These are phyloP conservation scores for Caradrina clavipalpis DNA, from an alignment of 2,888 invertebrate species.

Conservation along the genomic window DNA sequence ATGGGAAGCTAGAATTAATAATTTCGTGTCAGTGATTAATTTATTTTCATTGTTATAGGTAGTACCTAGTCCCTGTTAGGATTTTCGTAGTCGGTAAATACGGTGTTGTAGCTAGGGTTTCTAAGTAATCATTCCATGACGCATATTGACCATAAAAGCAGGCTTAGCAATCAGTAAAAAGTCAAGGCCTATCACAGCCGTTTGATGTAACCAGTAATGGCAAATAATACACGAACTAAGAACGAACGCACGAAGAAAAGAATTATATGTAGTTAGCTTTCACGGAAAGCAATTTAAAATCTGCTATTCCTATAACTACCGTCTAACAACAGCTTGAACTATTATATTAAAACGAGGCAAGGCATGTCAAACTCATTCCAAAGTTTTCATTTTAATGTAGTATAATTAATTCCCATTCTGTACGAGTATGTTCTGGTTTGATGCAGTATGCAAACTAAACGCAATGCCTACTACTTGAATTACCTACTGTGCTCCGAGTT, in stretches of 20 bases:
- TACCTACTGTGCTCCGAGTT: constrained; percentile 19
- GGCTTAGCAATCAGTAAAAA: not conserved
- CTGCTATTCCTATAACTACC: constrained; percentile 27
- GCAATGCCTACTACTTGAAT: constrained; percentile 39
- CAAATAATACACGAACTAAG: not conserved
- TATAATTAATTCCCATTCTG: constrained; percentile 75
- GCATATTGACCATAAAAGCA: not conserved
- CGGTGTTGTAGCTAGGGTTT: not conserved
- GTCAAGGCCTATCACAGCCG: not conserved
- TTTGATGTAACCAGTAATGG: not conserved
- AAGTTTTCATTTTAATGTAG: constrained; percentile 73
- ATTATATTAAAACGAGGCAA: constrained; percentile 60
- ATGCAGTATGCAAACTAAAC: constrained; percentile 52
- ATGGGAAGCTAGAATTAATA: constrained; percentile 12
- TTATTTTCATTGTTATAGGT: not conserved
- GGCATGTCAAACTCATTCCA: constrained; percentile 67
- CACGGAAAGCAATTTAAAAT: constrained; percentile 37
- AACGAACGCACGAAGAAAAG: not conserved
- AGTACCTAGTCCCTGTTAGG: not conserved
- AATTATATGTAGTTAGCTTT: not conserved
- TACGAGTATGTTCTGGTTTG: constrained; percentile 68
- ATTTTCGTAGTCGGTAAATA: not conserved
- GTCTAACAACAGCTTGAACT: constrained; percentile 56
- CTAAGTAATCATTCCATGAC: not conserved
- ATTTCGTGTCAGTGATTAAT: constrained; percentile 25